These are phyloP conservation scores for Ormyrus pomaceus DNA, from an alignment of 2,888 invertebrate genomes.

Conservation along the genomic window DNA sequence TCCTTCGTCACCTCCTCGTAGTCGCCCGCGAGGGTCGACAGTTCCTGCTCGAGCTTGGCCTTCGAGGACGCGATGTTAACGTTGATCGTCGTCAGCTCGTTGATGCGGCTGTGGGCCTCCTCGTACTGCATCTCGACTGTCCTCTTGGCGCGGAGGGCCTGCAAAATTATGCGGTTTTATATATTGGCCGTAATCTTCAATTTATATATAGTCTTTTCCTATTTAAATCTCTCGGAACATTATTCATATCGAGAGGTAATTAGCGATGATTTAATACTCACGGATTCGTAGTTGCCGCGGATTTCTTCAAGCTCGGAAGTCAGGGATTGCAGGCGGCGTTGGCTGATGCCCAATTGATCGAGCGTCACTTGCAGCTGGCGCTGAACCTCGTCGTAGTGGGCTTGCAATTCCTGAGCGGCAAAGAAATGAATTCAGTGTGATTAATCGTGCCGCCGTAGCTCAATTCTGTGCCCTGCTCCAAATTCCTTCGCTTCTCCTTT, in stretches of 20 bases:
- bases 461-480: too few species aligned
- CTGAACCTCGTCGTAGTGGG: conserved; percentile 97
- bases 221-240: conserved; percentile 9
- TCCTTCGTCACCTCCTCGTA: conserved; percentile 99
- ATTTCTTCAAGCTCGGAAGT: conserved; percentile 97
- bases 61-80: conserved; percentile 95
- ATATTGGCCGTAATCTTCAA: not conserved
- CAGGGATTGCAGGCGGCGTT: conserved; percentile 92
- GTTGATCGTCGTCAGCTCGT: conserved; percentile 95
- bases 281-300: conserved; percentile 91
- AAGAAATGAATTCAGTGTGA: not conserved
- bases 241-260: conserved; percentile 5
- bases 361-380: conserved; percentile 96
- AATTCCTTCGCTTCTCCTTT: too few species aligned
- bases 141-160: conserved; percentile 95
- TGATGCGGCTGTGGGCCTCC: conserved; percentile 93
- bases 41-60: conserved; percentile 96
- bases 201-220: not conserved
- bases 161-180: conserved; percentile 42
- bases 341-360: conserved; percentile 93
- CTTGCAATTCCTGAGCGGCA: conserved; percentile 86
- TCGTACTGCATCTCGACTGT: conserved; percentile 92
- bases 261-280: conserved; percentile 71
- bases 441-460: not conserved
- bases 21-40: conserved; percentile 93